Evolutionary conservation across 2,888 invertebrate species (phyloP).

Genomic region (Athetis lepigone): DNA sequence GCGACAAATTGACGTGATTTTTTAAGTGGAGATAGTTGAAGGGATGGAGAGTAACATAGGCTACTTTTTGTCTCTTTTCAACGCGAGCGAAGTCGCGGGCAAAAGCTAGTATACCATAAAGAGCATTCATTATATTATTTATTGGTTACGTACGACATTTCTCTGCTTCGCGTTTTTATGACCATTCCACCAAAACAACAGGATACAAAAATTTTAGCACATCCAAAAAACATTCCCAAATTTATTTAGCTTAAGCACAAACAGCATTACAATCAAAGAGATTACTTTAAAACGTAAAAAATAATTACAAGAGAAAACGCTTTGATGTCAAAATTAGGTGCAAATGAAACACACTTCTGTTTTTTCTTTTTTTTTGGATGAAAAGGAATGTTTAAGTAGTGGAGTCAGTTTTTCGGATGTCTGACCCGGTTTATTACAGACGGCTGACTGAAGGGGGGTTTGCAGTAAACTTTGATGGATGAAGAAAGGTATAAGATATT

Average conservation of each 20-base stretch:
- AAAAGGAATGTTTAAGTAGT: constrained; percentile 57
- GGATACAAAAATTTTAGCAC: background rate
- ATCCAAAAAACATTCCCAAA: constrained; percentile 20
- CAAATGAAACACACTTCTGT: constrained; percentile 29
- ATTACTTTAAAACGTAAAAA: constrained; percentile 19
- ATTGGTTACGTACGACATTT: too few species aligned
- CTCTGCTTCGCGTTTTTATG: too few species aligned
- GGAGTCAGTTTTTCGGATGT: constrained; percentile 56
- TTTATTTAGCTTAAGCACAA: constrained; percentile 31
- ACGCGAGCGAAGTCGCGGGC: too few species aligned
- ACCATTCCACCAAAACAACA: constrained; percentile 18
- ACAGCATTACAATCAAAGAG: constrained; percentile 44
- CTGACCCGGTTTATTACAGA: constrained; percentile 66
- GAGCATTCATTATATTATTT: too few species aligned
- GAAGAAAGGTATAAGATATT: constrained; percentile 1
- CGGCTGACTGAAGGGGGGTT: constrained; percentile 47
- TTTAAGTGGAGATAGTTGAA: too few species aligned
- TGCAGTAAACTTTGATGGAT: constrained; percentile 7
- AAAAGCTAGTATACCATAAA: too few species aligned
- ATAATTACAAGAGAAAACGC: constrained; percentile 16
- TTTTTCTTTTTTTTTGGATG: constrained; percentile 2
- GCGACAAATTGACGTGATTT: too few species aligned
- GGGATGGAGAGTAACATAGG: too few species aligned
- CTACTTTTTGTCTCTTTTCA: too few species aligned
- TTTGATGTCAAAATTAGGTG: constrained; percentile 45